phyloP scores from a whole-genome alignment of 2,113 vertebrate species.

The Empidonax traillii region DNA sequence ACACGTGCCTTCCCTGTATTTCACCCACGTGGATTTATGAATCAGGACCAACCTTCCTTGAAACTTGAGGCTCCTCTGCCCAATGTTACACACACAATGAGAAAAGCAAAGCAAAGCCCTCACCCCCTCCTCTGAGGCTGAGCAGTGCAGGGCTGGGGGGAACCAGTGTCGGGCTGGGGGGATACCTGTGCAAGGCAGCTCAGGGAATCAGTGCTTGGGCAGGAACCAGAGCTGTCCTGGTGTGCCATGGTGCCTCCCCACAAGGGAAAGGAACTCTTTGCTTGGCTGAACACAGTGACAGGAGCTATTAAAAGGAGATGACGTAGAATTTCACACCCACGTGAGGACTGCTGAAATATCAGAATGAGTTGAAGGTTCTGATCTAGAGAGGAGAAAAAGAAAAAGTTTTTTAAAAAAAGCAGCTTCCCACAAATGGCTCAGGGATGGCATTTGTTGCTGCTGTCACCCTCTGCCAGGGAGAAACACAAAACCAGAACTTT shows the following conservation, averaged over 20 bases:
- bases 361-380: not conserved
- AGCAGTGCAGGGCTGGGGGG: not conserved
- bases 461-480: not conserved
- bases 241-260: not conserved
- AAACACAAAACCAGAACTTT: not conserved
- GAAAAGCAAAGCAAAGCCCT: not conserved
- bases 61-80: not conserved
- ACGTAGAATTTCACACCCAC: not conserved
- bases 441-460: not conserved
- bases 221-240: fast-evolving
- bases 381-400: not conserved
- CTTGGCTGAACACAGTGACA: not conserved
- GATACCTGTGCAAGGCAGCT: not conserved
- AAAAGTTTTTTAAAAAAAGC: not conserved
- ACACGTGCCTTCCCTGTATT: not conserved
- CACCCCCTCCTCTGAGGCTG: not conserved
- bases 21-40: not conserved
- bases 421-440: not conserved
- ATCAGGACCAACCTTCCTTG: not conserved
- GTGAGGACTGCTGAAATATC: not conserved
- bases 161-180: not conserved
- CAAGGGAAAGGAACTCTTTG: not conserved
- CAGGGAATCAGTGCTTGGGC: not conserved
- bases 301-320: not conserved
- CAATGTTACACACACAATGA: not conserved